These are phyloP conservation scores for Acestrorhynchus altus DNA, from an alignment of 2,797 vertebrate species.

Conservation along the genomic window DNA sequence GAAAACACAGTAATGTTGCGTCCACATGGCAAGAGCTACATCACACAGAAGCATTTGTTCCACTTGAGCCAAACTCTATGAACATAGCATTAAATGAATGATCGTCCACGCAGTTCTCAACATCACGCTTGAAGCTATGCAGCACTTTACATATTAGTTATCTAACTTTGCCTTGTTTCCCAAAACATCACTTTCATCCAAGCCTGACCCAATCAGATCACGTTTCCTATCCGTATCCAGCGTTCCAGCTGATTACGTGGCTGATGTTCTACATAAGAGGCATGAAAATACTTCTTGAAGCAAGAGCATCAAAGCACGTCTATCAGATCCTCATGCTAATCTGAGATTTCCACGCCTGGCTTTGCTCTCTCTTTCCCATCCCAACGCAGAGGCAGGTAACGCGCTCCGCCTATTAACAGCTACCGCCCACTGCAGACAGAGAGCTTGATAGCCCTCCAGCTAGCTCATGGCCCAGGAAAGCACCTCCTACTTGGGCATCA, in stretches of 20 bases:
- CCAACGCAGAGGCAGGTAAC: constrained; percentile 59
- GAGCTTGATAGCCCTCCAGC: constrained; percentile 6
- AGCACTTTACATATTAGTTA: neutral
- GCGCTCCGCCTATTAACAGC: constrained; percentile 40
- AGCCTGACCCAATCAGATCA: neutral
- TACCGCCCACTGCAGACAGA: constrained; percentile 28
- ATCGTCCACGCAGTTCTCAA: neutral
- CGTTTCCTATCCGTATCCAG: constrained; percentile 24
- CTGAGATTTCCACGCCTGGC: constrained; percentile 67
- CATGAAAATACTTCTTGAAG: constrained; percentile 42
- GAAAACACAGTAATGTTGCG: too few species aligned
- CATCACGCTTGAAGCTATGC: neutral
- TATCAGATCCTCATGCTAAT: constrained; percentile 65
- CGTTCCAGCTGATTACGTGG: constrained; percentile 47
- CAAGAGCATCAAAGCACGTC: constrained; percentile 58
- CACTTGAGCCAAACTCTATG: neutral
- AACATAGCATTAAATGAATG: neutral
- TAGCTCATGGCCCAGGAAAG: constrained; percentile 1
- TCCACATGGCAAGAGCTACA: neutral
- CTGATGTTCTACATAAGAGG: constrained; percentile 60
- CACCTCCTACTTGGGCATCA: constrained; percentile 1
- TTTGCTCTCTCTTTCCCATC: constrained; percentile 58
- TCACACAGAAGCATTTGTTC: neutral
- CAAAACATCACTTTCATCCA: constrained; percentile 7
- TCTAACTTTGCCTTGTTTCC: neutral